Evolutionary conservation across 1,140 invertebrate species (phyloP), one percentile per base, ranked within the genome.

Genomic region (Himalopsyche phryganea): DNA sequence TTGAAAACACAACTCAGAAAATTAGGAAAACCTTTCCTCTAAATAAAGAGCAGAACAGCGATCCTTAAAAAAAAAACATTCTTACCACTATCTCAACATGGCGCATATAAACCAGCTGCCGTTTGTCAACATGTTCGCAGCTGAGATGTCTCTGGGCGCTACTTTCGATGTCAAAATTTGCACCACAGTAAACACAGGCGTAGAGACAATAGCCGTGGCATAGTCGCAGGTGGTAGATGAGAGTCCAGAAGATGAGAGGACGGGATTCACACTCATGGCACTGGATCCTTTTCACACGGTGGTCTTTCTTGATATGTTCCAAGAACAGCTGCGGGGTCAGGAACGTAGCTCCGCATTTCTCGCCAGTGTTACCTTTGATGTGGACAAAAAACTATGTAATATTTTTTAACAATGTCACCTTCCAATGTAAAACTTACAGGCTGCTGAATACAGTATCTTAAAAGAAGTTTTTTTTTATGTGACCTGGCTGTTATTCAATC

Each of bases 91-190:
- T 13, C 3, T 40, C 38, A 5, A 40, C 38, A 40, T 17, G n/a
- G 2, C 42, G 65, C 7, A 75, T 35, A 35, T 74, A 76, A 0
- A 73, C 69, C 32, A 71, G 68, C 0, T 77, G 82, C 15, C 75
- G 73, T 33, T 80, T 79, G 1, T 80, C 71, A 0, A 80, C 74
- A 62, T 88, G 85, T 15, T 78, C 77, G 6, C 79, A 73, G 0
- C 76, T 68, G 0, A 83, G 69, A 65, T 88, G 85, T 4, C 77
- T 73, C 41, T 85, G 75, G 40, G 86, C 76, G 1, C 81, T 78
- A 4, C 77, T 68, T 38, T 81, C 80, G 20, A 58, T 67, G 28
- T 74, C 71, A 0, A 71, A 70, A 0, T 71, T 71, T 49, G 58
- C 65, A 0, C 71, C 66, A 50, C 76, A 79, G 66, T 69, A 73